Evolutionary conservation across 2,797 vertebrate genomes (phyloP), one percentile per base, ranked within the genome.

Genomic region (Sus cebifrons): DNA sequence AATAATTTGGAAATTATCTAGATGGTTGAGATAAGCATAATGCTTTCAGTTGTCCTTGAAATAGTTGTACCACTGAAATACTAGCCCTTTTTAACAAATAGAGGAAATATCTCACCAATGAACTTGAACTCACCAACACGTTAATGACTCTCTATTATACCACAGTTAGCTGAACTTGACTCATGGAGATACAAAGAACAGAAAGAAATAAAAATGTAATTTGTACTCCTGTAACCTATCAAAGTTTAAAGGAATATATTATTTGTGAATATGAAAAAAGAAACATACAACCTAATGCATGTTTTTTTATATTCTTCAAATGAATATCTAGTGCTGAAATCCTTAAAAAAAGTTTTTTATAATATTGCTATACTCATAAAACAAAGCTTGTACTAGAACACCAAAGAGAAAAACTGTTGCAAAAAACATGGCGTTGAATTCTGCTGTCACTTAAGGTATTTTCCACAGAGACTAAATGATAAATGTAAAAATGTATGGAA

Each of bases 21-120:
- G 16, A 27, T 85, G 4, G 21, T 14, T 85, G 79, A 78, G 74
- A 89, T 62, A 44, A 29, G 60, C 78, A 21, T 70, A 44, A 64
- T 86, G 68, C 18, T 90, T 94, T 94, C 23, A 71, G 29, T 71
- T 92, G 29, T 52, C 64, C 20, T 17, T 93, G 40, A 54, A n/a
- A 81, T 71, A 82, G 16, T 29, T 20, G 23, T 75, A 20, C 32
- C 25, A 82, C 27, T 44, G n/a, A 82, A 75, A 95, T 74, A 87
- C 6, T 60, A 7, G 5, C 56, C n/a, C 17, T 74, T 73, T 71
- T 86, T 40, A 81, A 68, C 83, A 54, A 93, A 29, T 25, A 70
- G 40, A 79, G 70, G 40, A 95, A 95, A 86, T 36, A 81, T 25
- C 23, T 86, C 44, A 58, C 3, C 32, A 75, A 40, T 49, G 14